Percentiles rank a stretch among this genome's conserved stretches.
Conservation (phyloP, 2,113 vertebrate genomes). For the Brachyistius frenatus region DNA sequence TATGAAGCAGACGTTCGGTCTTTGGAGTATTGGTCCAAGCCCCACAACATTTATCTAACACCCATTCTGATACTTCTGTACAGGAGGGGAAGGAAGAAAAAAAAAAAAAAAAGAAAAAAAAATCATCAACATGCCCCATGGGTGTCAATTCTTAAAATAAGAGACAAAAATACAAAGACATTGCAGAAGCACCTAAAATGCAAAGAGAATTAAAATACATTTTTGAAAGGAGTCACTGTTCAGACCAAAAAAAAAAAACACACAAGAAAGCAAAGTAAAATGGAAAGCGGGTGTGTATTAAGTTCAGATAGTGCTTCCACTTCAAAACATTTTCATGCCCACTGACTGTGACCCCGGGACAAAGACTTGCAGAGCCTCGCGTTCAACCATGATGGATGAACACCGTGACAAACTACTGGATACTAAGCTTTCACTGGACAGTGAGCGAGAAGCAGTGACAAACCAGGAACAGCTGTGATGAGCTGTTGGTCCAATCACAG, state of each 20-base stretch:
- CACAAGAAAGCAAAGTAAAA: conserved; percentile 51
- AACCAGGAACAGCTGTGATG: conserved; percentile 51
- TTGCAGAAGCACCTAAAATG: conserved; percentile 71
- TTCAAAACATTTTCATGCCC: conserved; percentile 56
- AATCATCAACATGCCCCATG: conserved; percentile 43
- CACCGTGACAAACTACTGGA: conserved; percentile 58
- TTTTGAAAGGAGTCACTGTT: conserved; percentile 45
- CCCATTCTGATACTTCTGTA: conserved; percentile 70
- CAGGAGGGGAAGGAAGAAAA: conserved; percentile 33
- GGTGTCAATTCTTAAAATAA: conserved; percentile 59
- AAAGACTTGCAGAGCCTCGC: conserved; percentile 47
- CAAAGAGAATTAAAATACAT: conserved; percentile 69
- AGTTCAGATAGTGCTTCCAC: conserved; percentile 60
- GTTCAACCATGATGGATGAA: conserved; percentile 44
- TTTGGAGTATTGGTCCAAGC: conserved; percentile 74
- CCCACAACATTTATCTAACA: conserved; percentile 67
- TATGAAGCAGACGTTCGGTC: conserved; percentile 61
- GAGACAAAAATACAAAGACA: conserved; percentile 50
- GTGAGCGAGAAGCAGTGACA: conserved; percentile 49
- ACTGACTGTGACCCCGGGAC: conserved; percentile 51
- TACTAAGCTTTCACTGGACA: conserved; percentile 59
- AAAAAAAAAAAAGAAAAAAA: conserved; percentile 36
- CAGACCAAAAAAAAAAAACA: conserved; percentile 33
- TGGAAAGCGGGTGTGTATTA: conserved; percentile 56
- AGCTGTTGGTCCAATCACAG: conserved; percentile 64